Percentiles rank a stretch among this genome's conserved stretches.
Evolutionary conservation across 2,797 vertebrate genomes (phyloP).

Genomic region (Acrossocheilus wenchowensis): DNA sequence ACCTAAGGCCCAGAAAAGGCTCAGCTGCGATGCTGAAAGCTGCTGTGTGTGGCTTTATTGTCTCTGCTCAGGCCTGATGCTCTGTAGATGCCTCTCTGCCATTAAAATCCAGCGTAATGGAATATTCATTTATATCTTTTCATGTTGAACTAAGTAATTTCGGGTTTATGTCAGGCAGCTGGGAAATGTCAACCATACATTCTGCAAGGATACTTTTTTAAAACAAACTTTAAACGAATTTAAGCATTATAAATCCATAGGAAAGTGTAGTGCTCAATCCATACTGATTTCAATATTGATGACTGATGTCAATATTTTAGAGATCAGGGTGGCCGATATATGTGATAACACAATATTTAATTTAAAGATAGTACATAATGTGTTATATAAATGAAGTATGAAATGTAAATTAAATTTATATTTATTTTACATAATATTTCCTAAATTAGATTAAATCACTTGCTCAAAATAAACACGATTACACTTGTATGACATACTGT

Average conservation of each 20-base stretch:
- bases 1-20: constrained; percentile 26
- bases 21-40: constrained; percentile 37
- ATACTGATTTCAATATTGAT: too few relatives aligned
- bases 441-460: not conserved
- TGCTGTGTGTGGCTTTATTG: constrained; percentile 22
- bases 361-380: not conserved
- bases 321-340: too few relatives aligned
- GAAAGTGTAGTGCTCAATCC: too few relatives aligned
- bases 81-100: not conserved
- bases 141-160: not conserved
- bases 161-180: not conserved
- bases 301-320: too few relatives aligned
- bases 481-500: too few relatives aligned
- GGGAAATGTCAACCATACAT: not conserved
- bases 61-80: constrained; percentile 11
- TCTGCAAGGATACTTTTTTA: not conserved
- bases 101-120: not conserved
- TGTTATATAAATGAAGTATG: too few relatives aligned
- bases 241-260: not conserved
- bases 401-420: not conserved
- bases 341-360: not conserved
- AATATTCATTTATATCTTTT: not conserved
- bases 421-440: not conserved
- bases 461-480: too few relatives aligned
- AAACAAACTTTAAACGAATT: not conserved